These are phyloP conservation scores for Scalopus aquaticus DNA, from an alignment of 2,113 vertebrate genomes.

Conservation along the genomic window DNA sequence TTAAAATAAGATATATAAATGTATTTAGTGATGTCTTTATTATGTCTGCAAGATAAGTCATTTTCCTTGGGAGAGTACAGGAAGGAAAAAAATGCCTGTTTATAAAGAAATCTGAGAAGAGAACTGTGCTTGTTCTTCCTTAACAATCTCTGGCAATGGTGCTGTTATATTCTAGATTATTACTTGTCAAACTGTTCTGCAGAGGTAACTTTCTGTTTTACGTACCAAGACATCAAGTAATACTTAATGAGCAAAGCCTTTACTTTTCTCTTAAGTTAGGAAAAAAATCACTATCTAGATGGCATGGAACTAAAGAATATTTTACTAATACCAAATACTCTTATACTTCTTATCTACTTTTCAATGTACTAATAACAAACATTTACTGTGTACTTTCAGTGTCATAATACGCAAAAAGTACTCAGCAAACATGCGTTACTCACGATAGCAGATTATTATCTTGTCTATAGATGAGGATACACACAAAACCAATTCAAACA, in stretches of 20 bases:
- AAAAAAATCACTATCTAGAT: neutral
- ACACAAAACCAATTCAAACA: conserved; percentile 12
- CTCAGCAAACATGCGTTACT: neutral
- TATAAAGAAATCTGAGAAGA: conserved; percentile 31
- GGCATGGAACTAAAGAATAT: conserved; percentile 4
- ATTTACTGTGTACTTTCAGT: neutral
- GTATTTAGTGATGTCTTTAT: neutral
- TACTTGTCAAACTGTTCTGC: neutral
- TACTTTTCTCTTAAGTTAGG: neutral
- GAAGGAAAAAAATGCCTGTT: neutral
- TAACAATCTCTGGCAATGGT: neutral
- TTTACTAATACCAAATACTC: conserved; percentile 11
- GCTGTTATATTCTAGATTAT: neutral
- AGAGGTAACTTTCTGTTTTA: neutral
- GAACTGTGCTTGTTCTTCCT: neutral
- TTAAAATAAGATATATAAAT: neutral
- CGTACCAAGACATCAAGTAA: neutral
- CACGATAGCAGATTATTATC: neutral
- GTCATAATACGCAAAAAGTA: neutral
- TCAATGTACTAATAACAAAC: neutral
- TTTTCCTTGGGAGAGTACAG: neutral
- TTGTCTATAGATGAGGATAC: neutral
- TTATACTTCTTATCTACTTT: neutral
- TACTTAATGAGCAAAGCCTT: neutral
- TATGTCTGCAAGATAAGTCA: neutral